Base-by-base conservation (phyloP, 1,140 invertebrate species). In the Drosophila chauvacae region DNA sequence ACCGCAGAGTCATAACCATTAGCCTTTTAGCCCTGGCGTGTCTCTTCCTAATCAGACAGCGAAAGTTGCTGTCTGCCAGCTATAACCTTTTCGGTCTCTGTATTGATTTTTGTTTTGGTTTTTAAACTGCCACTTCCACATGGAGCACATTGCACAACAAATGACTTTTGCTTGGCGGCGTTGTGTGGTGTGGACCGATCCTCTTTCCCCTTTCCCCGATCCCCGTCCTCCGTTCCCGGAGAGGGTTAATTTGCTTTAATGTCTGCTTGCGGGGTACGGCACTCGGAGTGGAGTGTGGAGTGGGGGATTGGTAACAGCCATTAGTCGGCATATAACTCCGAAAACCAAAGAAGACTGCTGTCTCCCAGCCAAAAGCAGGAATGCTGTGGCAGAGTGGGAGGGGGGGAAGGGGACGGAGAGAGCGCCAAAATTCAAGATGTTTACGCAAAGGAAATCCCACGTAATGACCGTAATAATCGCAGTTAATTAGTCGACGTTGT, bases 391-490 rank as follows among this genome's bases (percentile, higher is more conserved):
- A 9, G 30, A 9, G n/a, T 20, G 30, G 4, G 50, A 7, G 1
- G 30, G 4, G 50, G 14, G 1, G 23, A 3, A 37, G 50, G 2
- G 18, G n/a, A 2, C 5, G 4, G 4, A 37, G 68, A 64, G 75
- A 76, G 80, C 78, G 85, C 83, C 81, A 88, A 92, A 92, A 92
- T 86, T 92, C 91, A 92, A 92, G 91, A 92, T 91, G 91, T 91
- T 92, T 88, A 91, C 90, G 83, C 83, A 91, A 81, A 91, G 87
- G 91, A 92, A 92, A 92, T 92, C 91, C 91, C 91, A 92, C 91
- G 91, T 92, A 92, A 92, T 92, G 91, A 92, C 91, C 91, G 91
- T 92, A 92, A 92, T 92, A 92, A 92, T 92, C 91, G 91, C 91
- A 92, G 91, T 92, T 92, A 92, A 92, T 92, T 92, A 92, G 91